phyloP scores from a whole-genome alignment of 2,888 invertebrate genomes.

The Blastobasis adustella region DNA sequence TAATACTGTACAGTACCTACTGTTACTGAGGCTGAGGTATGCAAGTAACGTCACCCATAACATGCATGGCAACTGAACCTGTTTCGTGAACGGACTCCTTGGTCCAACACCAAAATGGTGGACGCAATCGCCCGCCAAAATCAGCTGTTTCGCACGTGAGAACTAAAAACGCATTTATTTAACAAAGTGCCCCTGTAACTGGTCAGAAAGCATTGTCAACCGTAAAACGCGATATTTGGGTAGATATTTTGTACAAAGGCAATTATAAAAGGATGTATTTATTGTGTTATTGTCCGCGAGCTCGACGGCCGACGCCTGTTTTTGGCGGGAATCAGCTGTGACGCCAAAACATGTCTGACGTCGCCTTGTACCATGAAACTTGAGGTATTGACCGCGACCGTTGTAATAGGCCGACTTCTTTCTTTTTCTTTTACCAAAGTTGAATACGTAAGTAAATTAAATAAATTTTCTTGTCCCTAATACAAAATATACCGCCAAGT shows the following conservation, averaged over 20 bases:
- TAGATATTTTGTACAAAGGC: constrained; percentile 21
- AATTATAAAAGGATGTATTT: constrained; percentile 16
- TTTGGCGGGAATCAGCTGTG: constrained; percentile 28
- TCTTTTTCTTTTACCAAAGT: too few species aligned
- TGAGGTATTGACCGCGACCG: background rate
- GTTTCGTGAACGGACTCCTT: constrained; percentile 12
- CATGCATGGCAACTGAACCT: constrained; percentile 17
- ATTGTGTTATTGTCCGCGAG: constrained; percentile 6
- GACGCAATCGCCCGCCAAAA: constrained; percentile 23
- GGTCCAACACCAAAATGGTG: constrained; percentile 17
- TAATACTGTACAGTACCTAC: background rate
- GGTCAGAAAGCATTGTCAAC: constrained; percentile 15
- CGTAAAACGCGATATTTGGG: constrained; percentile 22
- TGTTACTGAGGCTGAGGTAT: too few species aligned
- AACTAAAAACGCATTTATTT: constrained; percentile 9
- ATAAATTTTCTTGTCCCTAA: background rate
- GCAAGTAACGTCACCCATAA: too few species aligned
- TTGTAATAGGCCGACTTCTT: background rate
- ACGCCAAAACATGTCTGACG: constrained; percentile 14
- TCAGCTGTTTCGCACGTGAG: constrained; percentile 27
- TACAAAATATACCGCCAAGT: background rate
- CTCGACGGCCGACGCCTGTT: constrained; percentile 6
- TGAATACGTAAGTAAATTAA: too few species aligned
- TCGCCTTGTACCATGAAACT: constrained; percentile 18
- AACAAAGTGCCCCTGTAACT: constrained; percentile 10